Percentiles rank a stretch among this genome's conserved stretches.
Evolutionary conservation across 1,140 invertebrate species (phyloP).

Genomic region (Acyrthosiphon pisum): DNA sequence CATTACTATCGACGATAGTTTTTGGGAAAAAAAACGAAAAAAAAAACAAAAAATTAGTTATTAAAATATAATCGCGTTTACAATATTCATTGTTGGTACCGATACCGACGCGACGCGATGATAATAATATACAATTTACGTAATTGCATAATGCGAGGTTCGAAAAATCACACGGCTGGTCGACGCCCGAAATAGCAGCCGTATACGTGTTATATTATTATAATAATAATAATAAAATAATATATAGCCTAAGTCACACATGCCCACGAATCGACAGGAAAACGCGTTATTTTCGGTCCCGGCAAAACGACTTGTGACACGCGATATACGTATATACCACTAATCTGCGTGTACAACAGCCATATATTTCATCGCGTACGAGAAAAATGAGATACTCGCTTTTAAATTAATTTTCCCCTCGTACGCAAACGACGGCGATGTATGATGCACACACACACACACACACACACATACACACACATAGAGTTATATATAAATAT

Average conservation of each 20-base stretch:
- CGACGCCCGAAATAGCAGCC: not conserved
- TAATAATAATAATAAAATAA: not conserved
- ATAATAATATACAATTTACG: not conserved
- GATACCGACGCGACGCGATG: not conserved
- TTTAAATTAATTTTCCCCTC: not conserved
- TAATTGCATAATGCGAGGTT: not conserved
- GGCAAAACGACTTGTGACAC: not conserved
- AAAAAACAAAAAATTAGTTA: too few species aligned
- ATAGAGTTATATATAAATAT: not conserved
- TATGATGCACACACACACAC: not conserved
- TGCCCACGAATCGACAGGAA: constrained; percentile 1
- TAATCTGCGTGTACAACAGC: constrained; percentile 2
- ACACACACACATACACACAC: too few species aligned
- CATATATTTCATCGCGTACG: not conserved
- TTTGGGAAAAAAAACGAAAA: too few species aligned
- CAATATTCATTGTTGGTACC: too few species aligned
- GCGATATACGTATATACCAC: not conserved
- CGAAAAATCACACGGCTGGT: not conserved
- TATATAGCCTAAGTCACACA: not conserved
- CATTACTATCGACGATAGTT: too few species aligned
- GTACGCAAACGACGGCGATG: too few species aligned
- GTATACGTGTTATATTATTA: not conserved
- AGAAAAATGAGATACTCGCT: constrained; percentile 5
- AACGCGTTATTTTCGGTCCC: not conserved
- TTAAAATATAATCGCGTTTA: too few species aligned